Evolutionary conservation across 1,140 invertebrate species (phyloP), one percentile per base, ranked within the genome.

Genomic region (Dolichoris vasculosae): DNA sequence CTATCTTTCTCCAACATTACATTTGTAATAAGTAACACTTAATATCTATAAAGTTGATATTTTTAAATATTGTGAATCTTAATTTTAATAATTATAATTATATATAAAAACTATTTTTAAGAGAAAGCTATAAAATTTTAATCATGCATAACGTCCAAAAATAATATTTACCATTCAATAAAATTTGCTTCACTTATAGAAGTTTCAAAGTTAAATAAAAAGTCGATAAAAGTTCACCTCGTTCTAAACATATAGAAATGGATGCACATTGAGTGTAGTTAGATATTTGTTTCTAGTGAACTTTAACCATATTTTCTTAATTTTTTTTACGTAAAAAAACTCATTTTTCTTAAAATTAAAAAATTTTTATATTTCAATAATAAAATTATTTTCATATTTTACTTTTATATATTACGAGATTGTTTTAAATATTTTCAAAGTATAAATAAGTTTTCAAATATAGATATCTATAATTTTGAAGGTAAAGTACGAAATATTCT

Each of bases 201-300:
- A 43, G 38, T 73, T 43, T 26, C 9, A 13, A 73, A 43, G 40
- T 73, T 73, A 23, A 73, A 73, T 73, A 73, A 73, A 73, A 43
- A 73, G 69, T 43, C 69, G 69, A 73, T 73, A 73, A 73, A 73
- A 73, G 38, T 43, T 73, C n/a, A 1, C 38, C 7, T 38, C 40
- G n/a, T 73, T 73, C 17, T 43, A 73, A 43, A 43, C 38, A 73
- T 71, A 40, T 73, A 73, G 69, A 73, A 73, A 43, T 73, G n/a
- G 38, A 73, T 73, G 69, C 69, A 43, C 69, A 73, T 73, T 43
- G 6, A 73, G 69, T 43, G 6, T 43, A 26, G 38, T 73, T 43
- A 73, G 69, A 73, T n/a, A 43, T 38, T 73, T 38, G 26, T 73
- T 43, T 43, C 69, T 7, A 73, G 69, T 43, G n/a, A 73, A 73